phyloP scores from a whole-genome alignment of 2,797 vertebrate genomes.

The Cuniculus paca region DNA sequence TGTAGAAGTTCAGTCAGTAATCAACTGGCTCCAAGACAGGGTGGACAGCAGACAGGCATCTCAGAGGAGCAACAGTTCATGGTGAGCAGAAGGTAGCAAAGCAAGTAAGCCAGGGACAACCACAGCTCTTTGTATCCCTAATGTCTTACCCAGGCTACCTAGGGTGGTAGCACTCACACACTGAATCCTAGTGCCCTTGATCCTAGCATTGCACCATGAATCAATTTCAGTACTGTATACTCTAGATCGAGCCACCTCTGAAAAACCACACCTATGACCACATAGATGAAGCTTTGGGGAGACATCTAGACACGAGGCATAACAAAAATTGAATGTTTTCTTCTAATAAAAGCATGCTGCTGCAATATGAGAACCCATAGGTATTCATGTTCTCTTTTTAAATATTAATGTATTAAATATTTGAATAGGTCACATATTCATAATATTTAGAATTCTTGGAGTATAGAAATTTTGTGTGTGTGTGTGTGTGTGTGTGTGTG shows the following conservation, averaged over 20 bases:
- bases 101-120: too few relatives aligned
- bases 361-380: background rate
- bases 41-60: background rate
- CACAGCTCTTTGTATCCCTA: background rate
- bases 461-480: background rate
- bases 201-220: background rate
- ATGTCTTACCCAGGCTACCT: background rate
- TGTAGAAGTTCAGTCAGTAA: background rate
- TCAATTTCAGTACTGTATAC: background rate
- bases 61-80: background rate
- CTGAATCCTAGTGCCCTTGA: background rate
- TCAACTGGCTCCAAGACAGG: background rate
- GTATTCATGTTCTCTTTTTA: background rate
- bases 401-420: constrained; percentile 23
- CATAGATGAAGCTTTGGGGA: background rate
- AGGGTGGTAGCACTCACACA: background rate
- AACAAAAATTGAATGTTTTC: background rate
- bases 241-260: background rate
- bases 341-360: constrained; percentile 26
- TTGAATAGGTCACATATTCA: background rate
- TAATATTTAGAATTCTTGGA: background rate
- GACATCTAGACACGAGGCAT: background rate
- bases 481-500: too few relatives aligned
- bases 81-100: background rate
- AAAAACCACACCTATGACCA: background rate